Conservation (phyloP, 2,797 vertebrate species). For the Glossophaga mutica region DNA sequence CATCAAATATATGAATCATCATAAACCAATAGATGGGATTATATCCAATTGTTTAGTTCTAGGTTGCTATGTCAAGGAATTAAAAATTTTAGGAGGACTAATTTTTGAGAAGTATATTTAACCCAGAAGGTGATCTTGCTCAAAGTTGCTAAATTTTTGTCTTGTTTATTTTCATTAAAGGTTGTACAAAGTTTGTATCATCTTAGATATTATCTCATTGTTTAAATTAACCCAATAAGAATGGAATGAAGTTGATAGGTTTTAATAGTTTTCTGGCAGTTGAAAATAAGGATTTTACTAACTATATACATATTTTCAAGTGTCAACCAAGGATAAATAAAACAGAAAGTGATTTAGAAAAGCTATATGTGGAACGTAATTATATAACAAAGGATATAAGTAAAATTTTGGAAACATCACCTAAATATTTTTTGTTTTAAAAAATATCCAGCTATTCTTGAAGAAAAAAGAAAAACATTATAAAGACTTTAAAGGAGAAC, state of each 20-base stretch:
- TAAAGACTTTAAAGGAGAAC: slow-evolving; percentile 35
- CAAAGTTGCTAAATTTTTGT: not conserved
- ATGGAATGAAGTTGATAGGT: not conserved
- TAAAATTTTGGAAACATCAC: slow-evolving; percentile 33
- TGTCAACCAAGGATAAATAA: not conserved
- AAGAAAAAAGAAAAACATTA: slow-evolving; percentile 6
- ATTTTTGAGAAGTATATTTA: not conserved
- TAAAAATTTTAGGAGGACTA: not conserved
- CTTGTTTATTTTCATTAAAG: not conserved
- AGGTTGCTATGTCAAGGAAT: not conserved
- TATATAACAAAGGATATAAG: slow-evolving; percentile 59
- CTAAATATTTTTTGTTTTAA: slow-evolving; percentile 8
- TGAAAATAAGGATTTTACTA: slow-evolving; percentile 4
- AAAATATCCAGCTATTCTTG: not conserved
- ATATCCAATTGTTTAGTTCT: not conserved
- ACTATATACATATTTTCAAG: not conserved
- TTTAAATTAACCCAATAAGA: not conserved
- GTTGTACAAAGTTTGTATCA: not conserved
- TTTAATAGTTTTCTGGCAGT: not conserved
- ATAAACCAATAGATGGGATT: not conserved
- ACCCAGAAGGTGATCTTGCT: not conserved
- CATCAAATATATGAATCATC: not conserved
- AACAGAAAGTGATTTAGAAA: not conserved
- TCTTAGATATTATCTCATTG: not conserved
- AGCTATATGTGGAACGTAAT: not conserved